Conservation (phyloP, 1,140 invertebrate genomes). For the Drosophila hydei region DNA sequence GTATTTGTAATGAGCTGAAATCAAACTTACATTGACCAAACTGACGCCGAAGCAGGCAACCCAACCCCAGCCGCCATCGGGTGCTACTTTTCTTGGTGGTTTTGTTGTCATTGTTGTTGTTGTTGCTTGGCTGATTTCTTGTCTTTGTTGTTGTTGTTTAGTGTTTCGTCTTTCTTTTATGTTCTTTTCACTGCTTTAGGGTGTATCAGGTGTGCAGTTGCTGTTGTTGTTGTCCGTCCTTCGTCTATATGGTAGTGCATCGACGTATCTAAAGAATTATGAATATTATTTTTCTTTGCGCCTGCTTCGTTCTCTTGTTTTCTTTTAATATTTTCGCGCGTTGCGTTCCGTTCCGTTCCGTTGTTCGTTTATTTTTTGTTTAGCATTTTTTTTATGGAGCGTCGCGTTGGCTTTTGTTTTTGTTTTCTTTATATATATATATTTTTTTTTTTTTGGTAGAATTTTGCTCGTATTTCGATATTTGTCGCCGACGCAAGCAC, state of each 20-base stretch:
- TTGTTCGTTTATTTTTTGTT: slow-evolving; percentile 3
- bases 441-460: slow-evolving; percentile 9
- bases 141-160: slow-evolving; percentile 27
- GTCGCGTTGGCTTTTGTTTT: slow-evolving; percentile 15
- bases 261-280: slow-evolving; percentile 21
- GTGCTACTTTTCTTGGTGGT: slow-evolving; percentile 82
- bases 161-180: slow-evolving; percentile 38
- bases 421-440: slow-evolving; percentile 7
- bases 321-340: not conserved
- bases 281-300: slow-evolving; percentile 27
- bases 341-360: slow-evolving; percentile 12
- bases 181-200: slow-evolving; percentile 34
- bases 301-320: slow-evolving; percentile 4
- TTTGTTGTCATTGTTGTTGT: slow-evolving; percentile 63
- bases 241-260: slow-evolving; percentile 42
- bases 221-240: slow-evolving; percentile 12
- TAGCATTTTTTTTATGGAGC: slow-evolving; percentile 35
- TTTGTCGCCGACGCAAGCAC: slow-evolving; percentile 6
- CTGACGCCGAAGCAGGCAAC: slow-evolving; percentile 91
- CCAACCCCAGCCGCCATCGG: slow-evolving; percentile 90
- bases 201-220: slow-evolving; percentile 53
- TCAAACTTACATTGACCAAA: slow-evolving; percentile 89
- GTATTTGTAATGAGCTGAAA: not conserved
- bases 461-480: slow-evolving; percentile 6
- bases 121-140: slow-evolving; percentile 9